Base-by-base conservation (phyloP, 2,888 invertebrate genomes). In the Tipula unca region DNA sequence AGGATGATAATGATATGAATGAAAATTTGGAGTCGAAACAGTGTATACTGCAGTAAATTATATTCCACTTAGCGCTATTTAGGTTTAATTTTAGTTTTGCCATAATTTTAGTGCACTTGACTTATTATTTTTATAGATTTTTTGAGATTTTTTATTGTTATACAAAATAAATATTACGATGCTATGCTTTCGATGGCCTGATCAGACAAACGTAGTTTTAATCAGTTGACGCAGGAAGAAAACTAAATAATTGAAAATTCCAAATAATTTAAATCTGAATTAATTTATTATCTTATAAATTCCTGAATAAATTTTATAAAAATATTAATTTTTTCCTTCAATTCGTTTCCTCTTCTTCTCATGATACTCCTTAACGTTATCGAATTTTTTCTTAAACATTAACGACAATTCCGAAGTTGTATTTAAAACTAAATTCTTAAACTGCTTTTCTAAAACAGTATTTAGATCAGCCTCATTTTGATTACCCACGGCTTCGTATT, bases 331-430 rank as follows among this genome's bases (percentile, higher is more conserved):
- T 48, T 85, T 82, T 83, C 92, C 92, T 88, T 93, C 93, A 87
- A 95, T 90, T 88, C 96, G 93, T 87, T 92, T 92, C 88, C 94
- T 95, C 89, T 96, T 96, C 87, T 94, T 93, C 89, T 95, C 94
- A 88, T 94, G 93, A 90, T 96, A 96, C 88, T 95, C 95, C 89
- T 94, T 94, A 8, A 96, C 93, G 92, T 95, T 96, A 89, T 96
- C 95, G 91, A 93, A 96, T 88, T 94, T 95, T 88, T 95, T 93
- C 90, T 96, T 96, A 88, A 95, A 96, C 88, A 95, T 92, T 86
- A 93, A 89, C 86, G 93, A 93, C 83, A 94, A 91, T 88, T 90
- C 90, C 84, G 90, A 89, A 14, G 89, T 88, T 5, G 88, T 87
- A 85, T 88, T 88, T 0, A 87, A 17, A 39, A 85, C 69, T n/a